Evolutionary conservation across 1,140 invertebrate genomes (phyloP), one percentile per base, ranked within the genome.

Genomic region (Orchesella cincta): DNA sequence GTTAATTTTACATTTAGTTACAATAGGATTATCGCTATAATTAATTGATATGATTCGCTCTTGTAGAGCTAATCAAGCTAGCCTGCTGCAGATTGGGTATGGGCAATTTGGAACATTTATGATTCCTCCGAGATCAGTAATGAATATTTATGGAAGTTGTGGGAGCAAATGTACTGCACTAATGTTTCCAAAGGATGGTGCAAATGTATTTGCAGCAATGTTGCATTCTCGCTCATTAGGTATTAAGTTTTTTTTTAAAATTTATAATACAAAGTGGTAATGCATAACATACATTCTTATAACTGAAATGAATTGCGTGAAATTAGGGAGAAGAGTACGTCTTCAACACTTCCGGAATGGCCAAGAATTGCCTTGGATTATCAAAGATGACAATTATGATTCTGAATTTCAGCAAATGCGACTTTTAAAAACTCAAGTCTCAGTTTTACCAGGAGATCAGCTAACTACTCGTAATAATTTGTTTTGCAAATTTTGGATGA

Each of bases 371-470:
- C 86, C 89, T 54, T 90, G 90, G 46, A 89, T 91, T 80, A 89
- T 88, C 72, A 87, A 87, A 67, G 91, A 92, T 83, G 87, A 88
- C 82, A 91, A 90, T 84, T 89, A 91, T 82, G 88, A 91, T 85
- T 88, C 90, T 20, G 88, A 88, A 83, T 91, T 91, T 86, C 90
- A 91, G 83, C 76, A 80, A 35, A 80, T 54, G 20, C 20, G 76
- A 31, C 74, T 70, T 20, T 54, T 80, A 14, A n/a, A 8, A 16
- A 23, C 73, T 23, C 35, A 62, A 5, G 76, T 80, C n/a, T 54
- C 28, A 18, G n/a, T 80, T 20, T 64, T 75, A 12, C 76, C 76
- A 0, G 79, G 79, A 20, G 76, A 80, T 51, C 79, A 80, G 31
- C 0, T 80, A n/a, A 73, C 75, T 46, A 73, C 28, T 23, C 39